Evolutionary conservation across 2,797 vertebrate species (phyloP).

Genomic region (Microchirus variegatus): DNA sequence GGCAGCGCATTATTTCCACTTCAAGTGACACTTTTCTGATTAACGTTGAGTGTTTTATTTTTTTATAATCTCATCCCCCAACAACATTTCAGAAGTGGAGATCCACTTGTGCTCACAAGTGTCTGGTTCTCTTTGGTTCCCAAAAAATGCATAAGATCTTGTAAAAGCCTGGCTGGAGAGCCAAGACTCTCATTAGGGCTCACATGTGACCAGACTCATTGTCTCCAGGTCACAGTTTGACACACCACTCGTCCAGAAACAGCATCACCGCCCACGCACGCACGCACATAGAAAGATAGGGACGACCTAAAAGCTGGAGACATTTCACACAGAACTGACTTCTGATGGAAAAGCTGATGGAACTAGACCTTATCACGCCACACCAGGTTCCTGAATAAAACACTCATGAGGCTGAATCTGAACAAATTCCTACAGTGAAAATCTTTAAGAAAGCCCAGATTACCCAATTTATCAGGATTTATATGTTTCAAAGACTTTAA

Average conservation of each 20-base stretch:
- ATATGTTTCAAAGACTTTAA: too few relatives aligned
- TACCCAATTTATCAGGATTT: too few relatives aligned
- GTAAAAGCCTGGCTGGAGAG: slow-evolving; percentile 33
- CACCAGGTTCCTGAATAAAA: not conserved
- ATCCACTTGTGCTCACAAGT: slow-evolving; percentile 19
- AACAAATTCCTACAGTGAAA: not conserved
- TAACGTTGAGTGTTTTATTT: slow-evolving; percentile 29
- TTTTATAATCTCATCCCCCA: slow-evolving; percentile 16
- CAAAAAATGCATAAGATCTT: slow-evolving; percentile 42
- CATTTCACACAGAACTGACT: not conserved
- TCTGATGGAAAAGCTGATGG: not conserved
- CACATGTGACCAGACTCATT: slow-evolving; percentile 26
- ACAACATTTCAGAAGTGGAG: slow-evolving; percentile 27
- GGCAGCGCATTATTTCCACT: slow-evolving; percentile 20
- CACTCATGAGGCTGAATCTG: not conserved
- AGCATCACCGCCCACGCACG: not conserved
- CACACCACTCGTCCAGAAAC: slow-evolving; percentile 26
- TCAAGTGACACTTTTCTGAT: slow-evolving; percentile 44
- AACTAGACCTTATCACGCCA: not conserved
- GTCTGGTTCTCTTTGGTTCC: slow-evolving; percentile 20
- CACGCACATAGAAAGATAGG: too few relatives aligned
- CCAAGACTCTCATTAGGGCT: slow-evolving; percentile 33
- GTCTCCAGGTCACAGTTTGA: slow-evolving; percentile 20
- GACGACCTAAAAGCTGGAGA: too few relatives aligned
- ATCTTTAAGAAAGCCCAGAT: too few relatives aligned